phyloP scores from a whole-genome alignment of 2,888 invertebrate genomes.

The Trissolcus japonicus region DNA sequence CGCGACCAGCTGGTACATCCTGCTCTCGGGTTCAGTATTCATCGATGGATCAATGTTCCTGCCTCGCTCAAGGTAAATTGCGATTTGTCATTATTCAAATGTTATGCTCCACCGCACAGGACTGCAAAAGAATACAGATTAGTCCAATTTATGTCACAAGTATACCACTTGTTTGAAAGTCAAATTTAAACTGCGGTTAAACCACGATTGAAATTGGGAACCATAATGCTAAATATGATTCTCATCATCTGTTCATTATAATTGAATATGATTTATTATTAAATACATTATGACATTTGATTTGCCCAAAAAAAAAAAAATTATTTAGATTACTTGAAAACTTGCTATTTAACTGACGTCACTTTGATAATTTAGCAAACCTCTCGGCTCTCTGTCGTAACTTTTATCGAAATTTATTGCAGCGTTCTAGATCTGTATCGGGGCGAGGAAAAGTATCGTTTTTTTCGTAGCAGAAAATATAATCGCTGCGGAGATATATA shows the following conservation, averaged over 20 bases:
- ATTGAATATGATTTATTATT: neutral
- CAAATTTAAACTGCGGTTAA: too few species aligned
- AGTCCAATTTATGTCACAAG: neutral
- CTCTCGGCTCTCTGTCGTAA: slow-evolving; percentile 13
- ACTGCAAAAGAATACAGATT: slow-evolving; percentile 6
- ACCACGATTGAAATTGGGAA: neutral
- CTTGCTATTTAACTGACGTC: too few species aligned
- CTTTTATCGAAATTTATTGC: slow-evolving; percentile 34
- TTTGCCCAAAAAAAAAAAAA: too few species aligned
- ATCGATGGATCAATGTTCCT: slow-evolving; percentile 91
- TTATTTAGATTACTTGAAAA: too few species aligned
- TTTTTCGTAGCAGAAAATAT: slow-evolving; percentile 17
- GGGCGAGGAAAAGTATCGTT: slow-evolving; percentile 9
- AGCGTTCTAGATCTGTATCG: slow-evolving; percentile 27
- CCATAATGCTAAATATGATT: neutral
- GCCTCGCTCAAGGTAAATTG: slow-evolving; percentile 85
- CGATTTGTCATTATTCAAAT: slow-evolving; percentile 46
- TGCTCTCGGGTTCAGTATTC: slow-evolving; percentile 89
- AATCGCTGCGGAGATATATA: too few species aligned
- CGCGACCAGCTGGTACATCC: slow-evolving; percentile 89
- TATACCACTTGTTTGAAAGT: neutral
- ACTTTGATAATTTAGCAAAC: slow-evolving; percentile 22
- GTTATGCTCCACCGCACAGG: slow-evolving; percentile 20
- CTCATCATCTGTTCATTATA: slow-evolving; percentile 2
- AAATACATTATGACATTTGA: too few species aligned